A percentile compares a stretch with the other conserved stretches of the same genome.
Conservation (phyloP, 2,888 invertebrate genomes). For the Caenorhabditis wallacei region DNA sequence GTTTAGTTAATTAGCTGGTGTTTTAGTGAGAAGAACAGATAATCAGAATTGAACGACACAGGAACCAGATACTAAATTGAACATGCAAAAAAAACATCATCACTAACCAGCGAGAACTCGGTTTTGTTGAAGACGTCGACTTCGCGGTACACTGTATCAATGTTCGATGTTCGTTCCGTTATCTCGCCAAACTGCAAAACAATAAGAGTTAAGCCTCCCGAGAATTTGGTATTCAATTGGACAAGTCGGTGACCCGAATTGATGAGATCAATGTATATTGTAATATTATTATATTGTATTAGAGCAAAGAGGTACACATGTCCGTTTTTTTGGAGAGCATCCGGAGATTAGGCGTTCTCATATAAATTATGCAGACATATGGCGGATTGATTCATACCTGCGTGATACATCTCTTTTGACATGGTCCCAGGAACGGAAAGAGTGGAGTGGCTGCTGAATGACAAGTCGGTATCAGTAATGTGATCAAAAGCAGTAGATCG, state of each 20-base stretch:
- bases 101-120: slow-evolving; percentile 70
- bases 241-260: slow-evolving; percentile 45
- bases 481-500: slow-evolving; percentile 10
- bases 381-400: slow-evolving; percentile 44
- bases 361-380: slow-evolving; percentile 58
- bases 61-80: slow-evolving; percentile 37
- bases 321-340: slow-evolving; percentile 42
- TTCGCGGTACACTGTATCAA: slow-evolving; percentile 62
- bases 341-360: slow-evolving; percentile 35
- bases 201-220: not conserved
- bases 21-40: slow-evolving; percentile 10
- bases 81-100: slow-evolving; percentile 14
- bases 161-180: slow-evolving; percentile 59
- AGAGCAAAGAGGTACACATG: slow-evolving; percentile 33
- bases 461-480: not conserved
- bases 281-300: slow-evolving; percentile 37
- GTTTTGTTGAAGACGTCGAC: slow-evolving; percentile 69
- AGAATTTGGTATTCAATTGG: slow-evolving; percentile 5
- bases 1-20: slow-evolving; percentile 41
- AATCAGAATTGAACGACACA: slow-evolving; percentile 22
- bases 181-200: slow-evolving; percentile 66
- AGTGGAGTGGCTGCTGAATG: slow-evolving; percentile 42
- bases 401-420: slow-evolving; percentile 59
- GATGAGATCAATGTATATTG: slow-evolving; percentile 30
- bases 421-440: slow-evolving; percentile 58